Base-by-base conservation (phyloP, 2,888 invertebrate species). In the Geophilus truncorum region DNA sequence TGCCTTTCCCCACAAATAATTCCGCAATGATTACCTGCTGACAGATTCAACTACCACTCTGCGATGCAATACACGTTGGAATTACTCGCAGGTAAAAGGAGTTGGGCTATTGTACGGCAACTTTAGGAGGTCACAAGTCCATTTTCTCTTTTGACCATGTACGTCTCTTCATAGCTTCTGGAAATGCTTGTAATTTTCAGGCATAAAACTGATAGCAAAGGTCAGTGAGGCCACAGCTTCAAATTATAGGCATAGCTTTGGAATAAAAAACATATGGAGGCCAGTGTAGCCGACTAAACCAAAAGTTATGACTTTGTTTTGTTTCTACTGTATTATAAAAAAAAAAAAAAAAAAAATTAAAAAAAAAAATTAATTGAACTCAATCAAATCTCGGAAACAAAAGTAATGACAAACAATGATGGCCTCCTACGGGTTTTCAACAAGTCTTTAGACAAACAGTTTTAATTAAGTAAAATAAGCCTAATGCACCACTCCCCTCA, bases 191-290 rank as follows among this genome's bases (percentile, higher is more conserved):
- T 70, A 70, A 70, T 70, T 70, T 70, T 70, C 70, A 70, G n/a
- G 70, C 70, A 70, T 70, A 70, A 70, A 70, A 70, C 70, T 25
- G 70, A 70, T 70, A 70, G 70, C 70, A 70, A 70, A 70, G 70
- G 70, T 70, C 70, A 70, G 70, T 25, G 28, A 70, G 70, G 70
- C 70, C 70, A 70, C 70, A 70, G 28, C 28, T 70, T 70, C 70
- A 70, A 70, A 70, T 70, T 70, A 70, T 70, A 70, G 70, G 28
- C 25, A 70, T 28, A 28, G 15, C 25, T 70, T 28, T 18, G 4
- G 32, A 40, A 40, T n/a, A 25, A 28, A 70, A 70, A 70, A 70
- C n/a, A 9, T 28, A 70, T 70, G 70, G 70, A 70, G 70, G 70
- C 28, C 70, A 70, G 28, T 28, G 18, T 7, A 70, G 25, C 28